These are phyloP conservation scores for Tetraneura akinire DNA, from an alignment of 1,140 invertebrate genomes.

Conservation along the genomic window DNA sequence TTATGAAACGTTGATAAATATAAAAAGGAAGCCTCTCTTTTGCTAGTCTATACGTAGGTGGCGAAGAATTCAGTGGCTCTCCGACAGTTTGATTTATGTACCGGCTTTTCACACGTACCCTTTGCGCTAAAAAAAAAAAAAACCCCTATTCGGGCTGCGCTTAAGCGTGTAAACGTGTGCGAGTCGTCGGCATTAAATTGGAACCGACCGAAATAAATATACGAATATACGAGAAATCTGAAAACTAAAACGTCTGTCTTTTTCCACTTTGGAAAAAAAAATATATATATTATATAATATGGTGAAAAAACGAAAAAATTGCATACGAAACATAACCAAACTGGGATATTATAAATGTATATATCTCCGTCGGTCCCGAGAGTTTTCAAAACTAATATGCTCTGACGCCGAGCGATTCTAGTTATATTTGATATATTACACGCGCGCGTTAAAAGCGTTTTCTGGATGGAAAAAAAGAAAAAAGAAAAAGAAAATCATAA, in stretches of 20 bases:
- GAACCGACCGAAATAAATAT: constrained; percentile 37
- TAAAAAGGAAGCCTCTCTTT: constrained; percentile 34
- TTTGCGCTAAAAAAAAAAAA: constrained; percentile 17
- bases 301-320: constrained; percentile 1
- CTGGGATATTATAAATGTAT: neutral
- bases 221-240: constrained; percentile 7
- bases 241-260: constrained; percentile 43
- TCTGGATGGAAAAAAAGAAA: neutral
- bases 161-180: constrained; percentile 25
- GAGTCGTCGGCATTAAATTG: constrained; percentile 35
- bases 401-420: constrained; percentile 26
- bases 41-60: constrained; percentile 40
- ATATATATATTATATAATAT: constrained; percentile 2
- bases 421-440: constrained; percentile 44
- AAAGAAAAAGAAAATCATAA: constrained; percentile 19
- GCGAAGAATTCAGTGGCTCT: constrained; percentile 20
- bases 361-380: neutral
- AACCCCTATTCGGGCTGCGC: constrained; percentile 13
- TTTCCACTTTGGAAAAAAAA: neutral
- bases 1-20: constrained; percentile 49
- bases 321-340: constrained; percentile 2
- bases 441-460: constrained; percentile 30
- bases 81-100: constrained; percentile 45
- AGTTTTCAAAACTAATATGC: constrained; percentile 34
- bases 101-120: constrained; percentile 11